Evolutionary conservation across 1,140 invertebrate species (phyloP), one percentile per base, ranked within the genome.

Genomic region (Phymorhynchus buccinoides): DNA sequence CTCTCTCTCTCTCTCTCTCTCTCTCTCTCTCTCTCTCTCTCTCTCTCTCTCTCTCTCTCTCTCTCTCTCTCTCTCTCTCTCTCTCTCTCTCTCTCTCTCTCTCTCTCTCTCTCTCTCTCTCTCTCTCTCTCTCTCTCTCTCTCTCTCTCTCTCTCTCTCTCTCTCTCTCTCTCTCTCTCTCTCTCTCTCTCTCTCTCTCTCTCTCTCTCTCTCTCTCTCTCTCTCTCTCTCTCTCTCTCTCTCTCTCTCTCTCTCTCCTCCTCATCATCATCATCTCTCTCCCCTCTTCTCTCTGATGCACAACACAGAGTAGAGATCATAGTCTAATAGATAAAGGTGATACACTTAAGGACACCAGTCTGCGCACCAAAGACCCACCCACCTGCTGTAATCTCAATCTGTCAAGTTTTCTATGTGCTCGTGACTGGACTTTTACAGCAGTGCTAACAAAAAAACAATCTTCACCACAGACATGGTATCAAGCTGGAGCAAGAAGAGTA

Each of bases 131-230:
- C 41, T 84, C 37, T 27, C 48, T 71, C 44, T 42, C 77, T 22
- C 39, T 82, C 35, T 85, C 77, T 37, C 77, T 66, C n/a, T 68
- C 37, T 52, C 9, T 27, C 78, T 62, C 39, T 14, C 30, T 52
- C 77, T 85, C 41, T 48, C 35, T 30, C 66, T n/a, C 27, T 30
- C 37, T 79, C 83, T 62, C 2, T 68, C 32, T 79, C 48, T 52
- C 42, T 79, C 48, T 12, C 75, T 73, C 37, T 39, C 42, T 56
- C 56, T 42, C 37, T 62, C 68, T 3, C 39, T 35, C 68, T 35
- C 66, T 37, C 1, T 48, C 30, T 16, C 48, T 35, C 56, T 37
- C 35, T 39, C 9, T 32, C 42, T 84, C 22, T 30, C 16, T 32
- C 39, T 62, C 16, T 39, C 27, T 75, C 68, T 68, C 52, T 37